phyloP scores from a whole-genome alignment of 2,113 vertebrate genomes.

The Catharus bicknelli region DNA sequence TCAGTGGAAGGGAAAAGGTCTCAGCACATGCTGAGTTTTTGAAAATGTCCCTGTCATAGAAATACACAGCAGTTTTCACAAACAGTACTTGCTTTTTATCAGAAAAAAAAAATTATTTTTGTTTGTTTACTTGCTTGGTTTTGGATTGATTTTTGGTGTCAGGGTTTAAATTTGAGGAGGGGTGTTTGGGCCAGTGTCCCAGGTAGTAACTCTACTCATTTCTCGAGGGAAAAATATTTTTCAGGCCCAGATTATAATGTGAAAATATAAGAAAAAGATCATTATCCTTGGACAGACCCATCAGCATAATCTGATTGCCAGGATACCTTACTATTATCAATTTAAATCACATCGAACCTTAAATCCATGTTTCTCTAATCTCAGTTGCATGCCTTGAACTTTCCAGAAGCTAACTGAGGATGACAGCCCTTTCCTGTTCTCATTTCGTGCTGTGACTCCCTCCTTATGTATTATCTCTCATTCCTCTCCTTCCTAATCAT shows the following conservation, averaged over 20 bases:
- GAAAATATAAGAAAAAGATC: not conserved
- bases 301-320: not conserved
- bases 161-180: not conserved
- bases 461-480: not conserved
- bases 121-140: not conserved
- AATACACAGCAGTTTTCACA: not conserved
- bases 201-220: not conserved
- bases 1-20: not conserved
- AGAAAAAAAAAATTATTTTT: not conserved
- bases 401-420: not conserved
- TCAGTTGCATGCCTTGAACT: not conserved
- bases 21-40: not conserved
- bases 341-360: not conserved
- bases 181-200: accelerated
- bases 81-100: not conserved
- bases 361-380: not conserved
- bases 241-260: not conserved
- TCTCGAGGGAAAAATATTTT: not conserved
- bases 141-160: not conserved
- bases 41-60: not conserved
- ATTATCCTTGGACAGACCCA: not conserved
- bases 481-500: not conserved
- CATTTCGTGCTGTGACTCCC: not conserved
- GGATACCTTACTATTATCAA: not conserved
- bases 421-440: not conserved